Base-by-base conservation (phyloP, 2,113 vertebrate genomes). In the Brachyhypopomus occidentalis region DNA sequence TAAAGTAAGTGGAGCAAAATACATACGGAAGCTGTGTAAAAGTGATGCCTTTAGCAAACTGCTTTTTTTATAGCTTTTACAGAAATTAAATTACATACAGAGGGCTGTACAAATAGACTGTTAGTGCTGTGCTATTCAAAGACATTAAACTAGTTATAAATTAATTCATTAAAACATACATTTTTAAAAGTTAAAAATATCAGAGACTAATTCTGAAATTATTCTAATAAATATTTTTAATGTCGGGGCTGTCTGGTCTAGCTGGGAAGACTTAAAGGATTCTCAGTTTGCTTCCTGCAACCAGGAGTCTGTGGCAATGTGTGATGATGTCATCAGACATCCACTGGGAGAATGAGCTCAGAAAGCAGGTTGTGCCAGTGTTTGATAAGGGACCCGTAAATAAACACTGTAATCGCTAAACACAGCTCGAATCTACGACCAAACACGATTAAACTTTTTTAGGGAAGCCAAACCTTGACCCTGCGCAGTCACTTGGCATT, bases 321-420 rank as follows among this genome's bases (percentile, higher is more conserved):
- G 83, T 82, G 78, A 74, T 95, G 94, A 96, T 92, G 93, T 95
- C 95, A 94, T 88, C 86, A 83, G 86, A 75, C 80, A 75, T 87
- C 59, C 90, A 88, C 77, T 81, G 92, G 91, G 94, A 92, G 88
- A 88, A 84, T 89, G 91, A 95, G 92, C 91, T 95, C 94, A 93
- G 93, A 87, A 87, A 88, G 86, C 85, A 88, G 87, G 87, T 79
- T 89, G 85, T 89, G 85, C 79, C 83, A 52, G 78, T 82, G 75
- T 83, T 80, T 90, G 95, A 95, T 96, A 95, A 94, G 91, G 84
- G 89, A 52, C 89, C 88, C 88, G 90, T 91, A 92, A 94, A 94
- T 88, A 94, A 95, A 94, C 93, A 93, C 85, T 66, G 88, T 87
- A 89, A 90, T 92, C 85, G 86, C 84, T 72, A 89, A 92, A 93